Base-by-base conservation (phyloP, 2,888 invertebrate genomes). In the Norana najaformis region DNA sequence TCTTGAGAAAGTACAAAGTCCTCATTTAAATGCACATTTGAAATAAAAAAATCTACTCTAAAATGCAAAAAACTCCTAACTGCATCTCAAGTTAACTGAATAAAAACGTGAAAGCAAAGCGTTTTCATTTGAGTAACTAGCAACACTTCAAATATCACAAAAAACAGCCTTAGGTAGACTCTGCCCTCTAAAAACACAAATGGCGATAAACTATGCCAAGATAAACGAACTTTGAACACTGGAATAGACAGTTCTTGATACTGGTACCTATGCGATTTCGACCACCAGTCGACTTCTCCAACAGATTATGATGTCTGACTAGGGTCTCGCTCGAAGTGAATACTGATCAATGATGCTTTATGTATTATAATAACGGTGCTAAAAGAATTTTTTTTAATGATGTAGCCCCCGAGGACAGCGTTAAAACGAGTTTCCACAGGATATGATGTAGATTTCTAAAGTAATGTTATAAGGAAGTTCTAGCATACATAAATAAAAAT, bases 21-120 rank as follows among this genome's bases (percentile, higher is more conserved):
- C n/a, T 69, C 69, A n/a, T 69, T 69, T 69, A 69, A 69, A n/a
- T 8, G 69, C 69, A 69, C 69, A n/a, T 11, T n/a, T 8, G 13
- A n/a, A 69, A 69, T 69, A 69, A 69, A 69, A 69, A 69, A 69
- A n/a, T n/a, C n/a, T n/a, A n/a, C n/a, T 69, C 69, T n/a, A 69
- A 53, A 69, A 69, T 47, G 23, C 69, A 69, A 69, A 69, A 30
- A 69, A 30, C 69, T 69, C n/a, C 11, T 69, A n/a, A 69, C 69
- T n/a, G 13, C 53, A 30, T 30, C 5, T 30, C 53, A 53, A 30
- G 30, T 53, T 30, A 53, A 53, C 30, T 23, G 3, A 69, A 47
- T 11, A n/a, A 69, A 23, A 69, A 69, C n/a, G n/a, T 69, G 69
- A 69, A 69, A 69, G 30, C 0, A 69, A 69, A 69, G 30, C n/a